A percentile compares a stretch with the other conserved stretches of the same genome.
phyloP scores from a whole-genome alignment of 2,113 vertebrate species.

The Oryzias woworae region DNA sequence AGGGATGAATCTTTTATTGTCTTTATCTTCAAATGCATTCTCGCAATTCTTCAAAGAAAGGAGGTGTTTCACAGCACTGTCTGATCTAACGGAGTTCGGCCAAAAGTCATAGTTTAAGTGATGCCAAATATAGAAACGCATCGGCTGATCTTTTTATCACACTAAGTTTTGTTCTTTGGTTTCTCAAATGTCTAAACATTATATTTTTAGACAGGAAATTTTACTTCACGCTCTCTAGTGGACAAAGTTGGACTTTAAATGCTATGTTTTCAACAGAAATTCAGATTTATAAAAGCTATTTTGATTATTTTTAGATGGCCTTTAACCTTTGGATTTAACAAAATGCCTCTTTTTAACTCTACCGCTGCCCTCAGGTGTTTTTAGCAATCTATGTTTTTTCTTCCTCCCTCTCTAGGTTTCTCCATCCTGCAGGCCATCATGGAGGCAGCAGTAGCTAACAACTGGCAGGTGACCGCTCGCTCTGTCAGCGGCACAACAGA shows the following conservation, averaged over 20 bases:
- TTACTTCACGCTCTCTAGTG: constrained; percentile 11
- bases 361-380: neutral
- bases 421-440: constrained; percentile 98
- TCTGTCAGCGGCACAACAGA: constrained; percentile 95
- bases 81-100: constrained; percentile 57
- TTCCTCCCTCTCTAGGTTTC: constrained; percentile 81
- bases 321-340: constrained; percentile 51
- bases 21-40: constrained; percentile 64
- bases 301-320: constrained; percentile 62
- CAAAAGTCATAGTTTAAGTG: constrained; percentile 68
- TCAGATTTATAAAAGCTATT: constrained; percentile 47
- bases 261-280: constrained; percentile 42
- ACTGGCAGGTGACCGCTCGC: constrained; percentile 98
- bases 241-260: constrained; percentile 35
- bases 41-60: constrained; percentile 51
- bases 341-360: constrained; percentile 30
- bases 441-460: constrained; percentile 97
- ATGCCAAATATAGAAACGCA: constrained; percentile 66
- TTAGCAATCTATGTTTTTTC: constrained; percentile 28
- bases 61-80: constrained; percentile 35
- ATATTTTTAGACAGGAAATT: constrained; percentile 53
- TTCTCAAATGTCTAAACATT: constrained; percentile 45
- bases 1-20: constrained; percentile 68
- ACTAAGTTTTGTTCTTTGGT: constrained; percentile 46
- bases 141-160: constrained; percentile 62